Base-by-base conservation (phyloP, 2,888 invertebrate genomes). In the Rhyacophila evoluta region DNA sequence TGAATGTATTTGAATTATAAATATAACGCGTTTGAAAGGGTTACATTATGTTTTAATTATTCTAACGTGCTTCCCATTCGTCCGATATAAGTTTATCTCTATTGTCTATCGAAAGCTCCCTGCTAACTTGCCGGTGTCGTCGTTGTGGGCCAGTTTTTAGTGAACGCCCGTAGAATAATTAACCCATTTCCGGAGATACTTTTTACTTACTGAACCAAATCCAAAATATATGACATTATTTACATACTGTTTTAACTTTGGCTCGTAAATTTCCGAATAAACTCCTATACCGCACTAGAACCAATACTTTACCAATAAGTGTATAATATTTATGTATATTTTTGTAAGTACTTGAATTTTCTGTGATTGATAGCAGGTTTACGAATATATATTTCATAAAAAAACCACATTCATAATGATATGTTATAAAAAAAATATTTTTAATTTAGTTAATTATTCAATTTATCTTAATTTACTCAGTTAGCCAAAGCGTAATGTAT, bases 11-110 rank as follows among this genome's bases (percentile, higher is more conserved):
- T 55, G 55, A 55, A 55, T 55, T 19, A 55, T 10, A 55, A 25
- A 55, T 55, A 55, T 55, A 55, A 25, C 55, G 55, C 55, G 55
- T 55, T 55, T 55, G 25, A n/a, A 55, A 55, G 55, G 55, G 55
- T 55, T 55, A 19, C 55, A n/a, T 55, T 55, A 55, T 25, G 4
- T 55, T 55, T 55, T 55, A 55, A 55, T 55, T 55, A 55, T 55
- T 25, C 55, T 19, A 19, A 8, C 55, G 55, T 55, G 55, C 19
- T 19, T 55, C 10, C 12, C 25, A 55, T 55, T 55, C 55, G 25
- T 19, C 25, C 19, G 19, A 25, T 8, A 8, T 10, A 8, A 19
- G 55, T 55, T 55, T 55, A 55, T 55, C 55, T 55, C 25, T 19
- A 6, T 25, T 55, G 55, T 55, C 55, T 55, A 55, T 55, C 55